phyloP scores from a whole-genome alignment of 2,888 invertebrate species.

The Parelbella ahira region DNA sequence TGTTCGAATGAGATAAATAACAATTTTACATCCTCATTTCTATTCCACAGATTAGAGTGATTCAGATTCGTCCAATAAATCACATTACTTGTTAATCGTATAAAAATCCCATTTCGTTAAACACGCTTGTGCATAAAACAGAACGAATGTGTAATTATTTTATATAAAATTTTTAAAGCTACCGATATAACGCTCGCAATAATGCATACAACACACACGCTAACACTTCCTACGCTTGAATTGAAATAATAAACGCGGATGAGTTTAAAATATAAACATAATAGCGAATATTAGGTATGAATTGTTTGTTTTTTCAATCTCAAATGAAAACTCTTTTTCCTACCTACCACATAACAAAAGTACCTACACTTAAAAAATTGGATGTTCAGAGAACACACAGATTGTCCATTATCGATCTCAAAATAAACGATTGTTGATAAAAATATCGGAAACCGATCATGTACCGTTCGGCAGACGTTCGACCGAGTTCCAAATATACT shows the following conservation, averaged over 20 bases:
- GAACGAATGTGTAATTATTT: constrained; percentile 14
- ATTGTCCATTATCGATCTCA: constrained; percentile 28
- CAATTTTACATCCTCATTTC: neutral
- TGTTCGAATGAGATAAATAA: neutral
- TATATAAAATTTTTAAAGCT: constrained; percentile 7
- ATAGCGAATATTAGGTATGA: constrained; percentile 13
- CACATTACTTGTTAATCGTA: constrained; percentile 6
- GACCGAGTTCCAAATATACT: constrained; percentile 53
- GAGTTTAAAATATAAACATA: constrained; percentile 17
- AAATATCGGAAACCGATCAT: constrained; percentile 31
- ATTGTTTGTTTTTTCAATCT: constrained; percentile 20
- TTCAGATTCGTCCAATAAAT: constrained; percentile 7
- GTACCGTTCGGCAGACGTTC: constrained; percentile 37
- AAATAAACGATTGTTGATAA: constrained; percentile 24
- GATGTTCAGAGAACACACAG: constrained; percentile 22
- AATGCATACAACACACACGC: too few relatives aligned
- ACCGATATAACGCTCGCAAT: constrained; percentile 11
- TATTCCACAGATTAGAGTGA: constrained; percentile 9
- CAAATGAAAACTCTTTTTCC: constrained; percentile 8
- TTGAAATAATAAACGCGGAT: constrained; percentile 15
- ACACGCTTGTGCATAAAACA: constrained; percentile 3
- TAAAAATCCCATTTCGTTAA: constrained; percentile 2
- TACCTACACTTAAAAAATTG: neutral
- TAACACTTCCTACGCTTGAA: constrained; percentile 8
- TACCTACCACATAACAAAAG: too few relatives aligned